Base-by-base conservation (phyloP, 2,113 vertebrate genomes). In the Oreamnos americanus region DNA sequence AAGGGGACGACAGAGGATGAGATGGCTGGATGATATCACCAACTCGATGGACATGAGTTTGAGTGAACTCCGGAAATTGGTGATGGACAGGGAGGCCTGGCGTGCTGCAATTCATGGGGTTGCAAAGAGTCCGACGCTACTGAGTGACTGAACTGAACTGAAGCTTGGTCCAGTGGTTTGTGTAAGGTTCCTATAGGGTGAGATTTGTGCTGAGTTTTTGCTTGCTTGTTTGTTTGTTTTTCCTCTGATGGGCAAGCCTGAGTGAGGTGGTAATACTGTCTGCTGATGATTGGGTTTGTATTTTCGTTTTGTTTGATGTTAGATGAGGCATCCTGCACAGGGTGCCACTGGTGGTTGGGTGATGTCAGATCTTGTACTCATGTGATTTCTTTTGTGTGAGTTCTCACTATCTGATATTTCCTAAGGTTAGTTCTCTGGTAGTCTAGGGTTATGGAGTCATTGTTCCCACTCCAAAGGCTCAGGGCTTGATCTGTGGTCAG, bases 61-160 rank as follows among this genome's bases (percentile, higher is more conserved):
- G 57, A 58, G 23, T 58, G 9, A 26, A 26, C 9, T 58, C 57
- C 1, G 1, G 25, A 10, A 26, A 4, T 5, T 58, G 25, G 25
- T 58, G 57, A 58, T 26, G 25, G 57, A 26, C 10, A 58, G 25
- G 25, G 25, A 58, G 57, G 57, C 57, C 57, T 58, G 57, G 57
- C 0, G 0, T 26, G 57, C 57, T 58, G 10, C 12, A 25, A 26
- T 12, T 58, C 57, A 58, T 12, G 4, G 57, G 57, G 4, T 58
- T 1, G 10, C 11, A 58, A 58, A 58, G 25, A 26, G 25, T 58
- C 0, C 2, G 23, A 60, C 25, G 13, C 0, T 0, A 60, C 25
- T 60, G 57, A 60, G 57, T 0, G 0, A 12, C 57, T 28, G 25
- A 60, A 60, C 57, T 60, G 11, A 60, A 60, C 57, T 60, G 57